Conservation (phyloP, 2,113 vertebrate genomes). For the Calyptomena viridis region DNA sequence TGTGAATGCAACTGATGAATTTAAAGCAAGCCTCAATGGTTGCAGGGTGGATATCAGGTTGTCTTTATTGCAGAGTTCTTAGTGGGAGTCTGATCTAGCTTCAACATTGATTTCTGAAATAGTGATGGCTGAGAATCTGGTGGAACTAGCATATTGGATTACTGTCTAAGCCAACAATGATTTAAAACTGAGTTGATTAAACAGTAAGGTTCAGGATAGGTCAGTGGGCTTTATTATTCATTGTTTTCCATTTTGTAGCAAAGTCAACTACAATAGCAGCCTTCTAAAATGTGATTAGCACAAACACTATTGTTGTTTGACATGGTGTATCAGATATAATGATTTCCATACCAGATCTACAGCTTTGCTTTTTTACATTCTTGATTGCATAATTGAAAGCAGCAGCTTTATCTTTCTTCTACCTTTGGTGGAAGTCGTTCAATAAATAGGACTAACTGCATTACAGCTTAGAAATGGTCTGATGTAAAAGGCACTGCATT, state of each 20-base stretch:
- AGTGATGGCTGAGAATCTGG: background rate
- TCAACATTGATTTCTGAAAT: background rate
- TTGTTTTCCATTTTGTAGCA: constrained; percentile 5
- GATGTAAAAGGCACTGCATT: background rate
- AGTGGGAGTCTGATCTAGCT: background rate
- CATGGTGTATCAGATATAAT: constrained; percentile 17
- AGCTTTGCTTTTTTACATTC: background rate
- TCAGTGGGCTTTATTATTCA: background rate
- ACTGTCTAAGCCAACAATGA: background rate
- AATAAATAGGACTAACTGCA: background rate
- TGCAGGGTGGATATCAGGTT: background rate
- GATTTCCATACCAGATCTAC: constrained; percentile 19
- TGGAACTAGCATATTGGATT: background rate
- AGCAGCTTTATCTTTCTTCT: constrained; percentile 43
- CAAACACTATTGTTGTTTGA: constrained; percentile 49
- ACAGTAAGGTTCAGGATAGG: background rate
- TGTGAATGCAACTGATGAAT: background rate
- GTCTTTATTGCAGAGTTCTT: background rate
- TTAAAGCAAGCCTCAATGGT: background rate
- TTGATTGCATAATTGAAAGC: constrained; percentile 58
- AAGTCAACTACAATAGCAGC: background rate
- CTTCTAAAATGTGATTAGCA: constrained; percentile 27
- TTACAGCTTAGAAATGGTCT: background rate
- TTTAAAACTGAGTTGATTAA: background rate
- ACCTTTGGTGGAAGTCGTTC: background rate